These are phyloP conservation scores for Tiliqua scincoides DNA, from an alignment of 2,113 vertebrate species.

Conservation along the genomic window DNA sequence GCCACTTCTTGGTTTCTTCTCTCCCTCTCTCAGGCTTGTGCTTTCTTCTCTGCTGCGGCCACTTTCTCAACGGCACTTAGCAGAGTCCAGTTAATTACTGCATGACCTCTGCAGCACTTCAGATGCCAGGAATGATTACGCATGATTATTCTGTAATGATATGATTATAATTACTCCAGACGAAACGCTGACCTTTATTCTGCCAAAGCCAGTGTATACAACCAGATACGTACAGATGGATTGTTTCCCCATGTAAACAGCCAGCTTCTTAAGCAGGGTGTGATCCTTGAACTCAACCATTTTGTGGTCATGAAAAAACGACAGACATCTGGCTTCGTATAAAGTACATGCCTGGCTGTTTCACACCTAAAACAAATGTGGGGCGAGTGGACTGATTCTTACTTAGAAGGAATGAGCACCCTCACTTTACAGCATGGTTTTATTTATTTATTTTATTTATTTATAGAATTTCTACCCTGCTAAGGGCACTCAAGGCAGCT, in stretches of 20 bases:
- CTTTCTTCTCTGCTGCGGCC: neutral
- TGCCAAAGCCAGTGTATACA: neutral
- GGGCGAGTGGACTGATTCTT: too few species aligned
- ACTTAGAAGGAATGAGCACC: too few species aligned
- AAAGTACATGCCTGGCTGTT: too few species aligned
- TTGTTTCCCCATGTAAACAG: neutral
- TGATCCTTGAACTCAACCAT: neutral
- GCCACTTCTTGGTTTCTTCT: constrained; percentile 1
- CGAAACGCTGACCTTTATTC: constrained; percentile 18
- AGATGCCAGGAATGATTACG: constrained; percentile 30
- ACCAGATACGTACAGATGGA: neutral
- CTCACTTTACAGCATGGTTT: too few species aligned
- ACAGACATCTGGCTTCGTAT: too few species aligned
- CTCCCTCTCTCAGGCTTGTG: neutral
- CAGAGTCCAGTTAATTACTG: constrained; percentile 19
- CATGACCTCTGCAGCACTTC: constrained; percentile 8
- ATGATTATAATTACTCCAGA: constrained; percentile 3
- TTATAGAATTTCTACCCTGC: too few species aligned
- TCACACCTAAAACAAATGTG: too few species aligned
- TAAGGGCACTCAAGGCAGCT: too few species aligned
- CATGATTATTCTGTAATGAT: constrained; percentile 18
- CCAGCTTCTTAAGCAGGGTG: neutral
- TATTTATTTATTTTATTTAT: too few species aligned
- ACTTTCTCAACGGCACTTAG: constrained; percentile 11
- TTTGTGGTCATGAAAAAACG: too few species aligned